phyloP scores from a whole-genome alignment of 2,113 vertebrate genomes.

The Sminthopsis crassicaudata region DNA sequence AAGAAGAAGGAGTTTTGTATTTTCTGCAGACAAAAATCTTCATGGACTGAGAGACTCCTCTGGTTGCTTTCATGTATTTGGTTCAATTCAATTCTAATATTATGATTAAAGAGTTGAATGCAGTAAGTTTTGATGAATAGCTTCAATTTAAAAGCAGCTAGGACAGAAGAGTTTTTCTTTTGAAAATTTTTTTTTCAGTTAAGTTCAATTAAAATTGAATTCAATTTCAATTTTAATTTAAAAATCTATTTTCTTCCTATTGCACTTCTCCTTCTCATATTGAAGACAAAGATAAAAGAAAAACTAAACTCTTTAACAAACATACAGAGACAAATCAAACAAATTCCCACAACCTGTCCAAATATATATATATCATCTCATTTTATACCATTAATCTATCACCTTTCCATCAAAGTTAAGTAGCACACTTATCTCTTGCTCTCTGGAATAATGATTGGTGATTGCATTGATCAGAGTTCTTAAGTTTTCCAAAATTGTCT shows the following conservation, averaged over 20 bases:
- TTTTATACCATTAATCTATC: not conserved
- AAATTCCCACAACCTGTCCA: not conserved
- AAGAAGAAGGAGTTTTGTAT: not conserved
- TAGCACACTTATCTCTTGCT: not conserved
- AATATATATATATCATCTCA: too few species aligned
- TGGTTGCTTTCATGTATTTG: not conserved
- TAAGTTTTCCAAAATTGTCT: not conserved
- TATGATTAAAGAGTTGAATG: not conserved
- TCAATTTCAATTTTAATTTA: not conserved
- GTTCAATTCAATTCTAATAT: not conserved
- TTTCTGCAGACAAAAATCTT: not conserved
- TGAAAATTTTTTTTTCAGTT: not conserved
- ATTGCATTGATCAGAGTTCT: not conserved
- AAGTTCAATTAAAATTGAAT: not conserved
- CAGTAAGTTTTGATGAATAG: not conserved
- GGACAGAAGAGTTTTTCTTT: too few species aligned
- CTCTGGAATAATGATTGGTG: not conserved
- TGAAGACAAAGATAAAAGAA: not conserved
- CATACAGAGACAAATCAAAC: not conserved
- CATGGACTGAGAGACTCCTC: not conserved
- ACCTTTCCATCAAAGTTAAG: not conserved
- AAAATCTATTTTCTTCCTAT: not conserved
- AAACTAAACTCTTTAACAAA: not conserved
- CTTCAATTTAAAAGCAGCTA: not conserved
- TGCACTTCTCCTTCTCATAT: not conserved